Evolutionary conservation across 2,888 invertebrate species (phyloP).

Genomic region (Mactromeris polynyma): DNA sequence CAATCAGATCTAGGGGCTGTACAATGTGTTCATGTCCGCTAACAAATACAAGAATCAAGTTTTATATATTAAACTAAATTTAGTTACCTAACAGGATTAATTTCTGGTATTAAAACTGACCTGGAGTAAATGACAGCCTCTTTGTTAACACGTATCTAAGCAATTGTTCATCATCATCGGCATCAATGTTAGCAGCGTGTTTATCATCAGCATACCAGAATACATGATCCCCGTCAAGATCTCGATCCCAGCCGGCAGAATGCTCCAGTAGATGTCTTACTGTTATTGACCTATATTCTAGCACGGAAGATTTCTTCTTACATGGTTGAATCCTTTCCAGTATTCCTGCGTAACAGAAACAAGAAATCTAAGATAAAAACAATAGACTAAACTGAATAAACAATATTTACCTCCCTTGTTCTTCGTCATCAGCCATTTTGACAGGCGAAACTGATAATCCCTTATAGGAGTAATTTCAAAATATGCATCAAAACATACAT

Average conservation of each 20-base stretch:
- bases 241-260: slow-evolving; percentile 84
- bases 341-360: slow-evolving; percentile 1
- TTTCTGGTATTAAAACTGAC: slow-evolving; percentile 54
- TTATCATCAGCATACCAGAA: slow-evolving; percentile 74
- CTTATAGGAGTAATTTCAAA: too few species aligned
- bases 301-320: neutral
- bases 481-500: too few species aligned
- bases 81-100: too few species aligned
- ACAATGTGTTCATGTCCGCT: too few species aligned
- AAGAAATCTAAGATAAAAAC: neutral
- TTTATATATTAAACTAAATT: too few species aligned
- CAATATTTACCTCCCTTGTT: too few species aligned
- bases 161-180: slow-evolving; percentile 67
- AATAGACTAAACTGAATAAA: too few species aligned
- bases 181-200: slow-evolving; percentile 53
- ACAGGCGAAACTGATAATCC: too few species aligned
- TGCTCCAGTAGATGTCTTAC: slow-evolving; percentile 83
- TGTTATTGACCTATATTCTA: slow-evolving; percentile 62
- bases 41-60: too few species aligned
- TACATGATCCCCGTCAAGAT: slow-evolving; percentile 80
- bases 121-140: slow-evolving; percentile 81
- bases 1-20: too few species aligned
- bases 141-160: slow-evolving; percentile 78
- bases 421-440: too few species aligned
- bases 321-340: neutral